Conservation (phyloP, 2,888 invertebrate species). For the Cheilosia vulpina region DNA sequence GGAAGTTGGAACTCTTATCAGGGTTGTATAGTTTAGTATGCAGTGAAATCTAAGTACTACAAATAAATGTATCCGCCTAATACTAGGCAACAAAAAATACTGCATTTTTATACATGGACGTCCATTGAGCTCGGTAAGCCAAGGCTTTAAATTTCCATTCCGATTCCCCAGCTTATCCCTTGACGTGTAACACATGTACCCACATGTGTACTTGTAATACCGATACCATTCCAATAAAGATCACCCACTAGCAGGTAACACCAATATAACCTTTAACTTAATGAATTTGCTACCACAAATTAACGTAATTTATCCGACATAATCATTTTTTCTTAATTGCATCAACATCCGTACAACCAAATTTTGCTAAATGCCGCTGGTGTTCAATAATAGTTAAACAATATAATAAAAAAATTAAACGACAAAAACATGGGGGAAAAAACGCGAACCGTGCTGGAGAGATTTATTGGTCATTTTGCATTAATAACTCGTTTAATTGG, state of each 20-base stretch:
- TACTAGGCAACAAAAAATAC: too few species aligned
- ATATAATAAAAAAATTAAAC: constrained; percentile 6
- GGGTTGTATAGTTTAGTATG: too few species aligned
- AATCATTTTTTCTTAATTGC: background rate
- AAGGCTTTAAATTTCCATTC: too few species aligned
- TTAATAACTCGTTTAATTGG: constrained; percentile 66
- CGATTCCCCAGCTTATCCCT: background rate
- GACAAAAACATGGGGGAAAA: background rate
- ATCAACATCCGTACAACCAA: background rate
- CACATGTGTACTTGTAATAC: background rate
- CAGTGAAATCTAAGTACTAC: too few species aligned
- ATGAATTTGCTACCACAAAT: constrained; percentile 5
- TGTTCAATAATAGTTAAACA: constrained; percentile 10
- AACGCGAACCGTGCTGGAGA: background rate
- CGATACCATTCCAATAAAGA: background rate
- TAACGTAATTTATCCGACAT: constrained; percentile 1
- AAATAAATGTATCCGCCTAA: too few species aligned
- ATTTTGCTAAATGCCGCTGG: background rate
- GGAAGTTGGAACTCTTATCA: too few species aligned
- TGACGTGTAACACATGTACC: too few species aligned
- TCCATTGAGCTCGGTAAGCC: too few species aligned
- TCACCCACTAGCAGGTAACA: background rate
- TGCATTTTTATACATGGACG: too few species aligned
- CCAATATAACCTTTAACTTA: background rate
- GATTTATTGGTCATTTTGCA: constrained; percentile 45